Percentiles rank a stretch among this genome's conserved stretches.
Conservation (phyloP, 2,113 vertebrate species). For the Laticauda laticaudata region DNA sequence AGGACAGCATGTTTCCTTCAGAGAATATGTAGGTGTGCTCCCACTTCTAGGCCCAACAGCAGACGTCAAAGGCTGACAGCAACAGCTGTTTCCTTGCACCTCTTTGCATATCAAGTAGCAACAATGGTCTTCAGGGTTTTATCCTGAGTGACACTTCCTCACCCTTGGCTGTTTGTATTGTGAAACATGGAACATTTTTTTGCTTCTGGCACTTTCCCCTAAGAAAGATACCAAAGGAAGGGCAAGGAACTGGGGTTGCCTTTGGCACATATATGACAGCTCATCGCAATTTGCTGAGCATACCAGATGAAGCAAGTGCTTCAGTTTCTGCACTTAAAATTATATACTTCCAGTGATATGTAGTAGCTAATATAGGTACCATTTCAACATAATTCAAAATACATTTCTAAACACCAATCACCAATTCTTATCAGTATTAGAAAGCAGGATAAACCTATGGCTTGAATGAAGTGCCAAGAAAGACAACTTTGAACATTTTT, state of each 20-base stretch:
- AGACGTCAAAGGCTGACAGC: constrained; percentile 44
- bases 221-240: constrained; percentile 28
- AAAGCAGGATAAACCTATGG: not conserved
- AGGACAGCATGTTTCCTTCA: constrained; percentile 23
- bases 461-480: not conserved
- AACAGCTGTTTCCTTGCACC: constrained; percentile 55
- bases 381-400: not conserved
- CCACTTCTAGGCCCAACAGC: constrained; percentile 42
- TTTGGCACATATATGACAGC: constrained; percentile 49
- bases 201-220: constrained; percentile 21
- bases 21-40: constrained; percentile 53
- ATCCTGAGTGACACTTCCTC: constrained; percentile 34
- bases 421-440: not conserved
- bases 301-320: not conserved
- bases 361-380: not conserved
- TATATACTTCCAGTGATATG: not conserved
- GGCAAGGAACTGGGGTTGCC: not conserved
- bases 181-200: not conserved
- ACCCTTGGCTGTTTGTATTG: constrained; percentile 39
- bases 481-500: not conserved
- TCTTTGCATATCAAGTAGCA: constrained; percentile 49
- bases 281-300: not conserved
- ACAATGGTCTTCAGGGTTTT: constrained; percentile 25
- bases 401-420: not conserved
- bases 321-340: not conserved